Conservation (phyloP, 2,888 invertebrate genomes). For the Xanthia togata region DNA sequence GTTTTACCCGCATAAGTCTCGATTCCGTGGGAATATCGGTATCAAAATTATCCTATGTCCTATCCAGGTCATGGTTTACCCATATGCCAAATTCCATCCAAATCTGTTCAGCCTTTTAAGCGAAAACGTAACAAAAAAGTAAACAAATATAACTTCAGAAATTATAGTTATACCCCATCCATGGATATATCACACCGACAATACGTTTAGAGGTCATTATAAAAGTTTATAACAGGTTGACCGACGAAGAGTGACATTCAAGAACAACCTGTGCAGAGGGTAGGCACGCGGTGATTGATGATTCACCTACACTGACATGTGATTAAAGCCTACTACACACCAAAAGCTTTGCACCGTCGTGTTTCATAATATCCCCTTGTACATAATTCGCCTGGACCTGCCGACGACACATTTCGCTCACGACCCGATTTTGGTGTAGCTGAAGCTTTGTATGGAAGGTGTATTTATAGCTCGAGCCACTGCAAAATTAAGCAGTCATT, state of each 20-base stretch:
- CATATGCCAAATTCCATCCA: not conserved
- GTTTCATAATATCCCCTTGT: conserved; percentile 18
- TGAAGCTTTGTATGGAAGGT: conserved; percentile 25
- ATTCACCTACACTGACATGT: conserved; percentile 30
- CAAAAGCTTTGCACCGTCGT: conserved; percentile 5
- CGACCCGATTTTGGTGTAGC: conserved; percentile 7
- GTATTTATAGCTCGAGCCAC: conserved; percentile 20
- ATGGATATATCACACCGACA: not conserved
- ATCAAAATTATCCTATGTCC: too few relatives aligned
- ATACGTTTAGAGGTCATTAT: not conserved
- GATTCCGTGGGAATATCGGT: too few relatives aligned
- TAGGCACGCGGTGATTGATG: conserved; percentile 49
- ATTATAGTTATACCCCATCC: not conserved
- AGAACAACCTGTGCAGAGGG: conserved; percentile 28
- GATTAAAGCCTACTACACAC: conserved; percentile 38
- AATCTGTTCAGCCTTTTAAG: too few relatives aligned
- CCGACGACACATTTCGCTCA: conserved; percentile 1
- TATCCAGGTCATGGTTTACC: too few relatives aligned
- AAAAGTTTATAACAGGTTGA: conserved; percentile 35
- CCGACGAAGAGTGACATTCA: conserved; percentile 32
- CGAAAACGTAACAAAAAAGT: too few relatives aligned
- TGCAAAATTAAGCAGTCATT: conserved; percentile 16
- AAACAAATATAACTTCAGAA: not conserved
- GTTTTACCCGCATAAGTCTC: too few relatives aligned
- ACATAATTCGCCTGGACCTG: conserved; percentile 19